Base-by-base conservation (phyloP, 2,888 invertebrate species). In the Melitaea athalia region DNA sequence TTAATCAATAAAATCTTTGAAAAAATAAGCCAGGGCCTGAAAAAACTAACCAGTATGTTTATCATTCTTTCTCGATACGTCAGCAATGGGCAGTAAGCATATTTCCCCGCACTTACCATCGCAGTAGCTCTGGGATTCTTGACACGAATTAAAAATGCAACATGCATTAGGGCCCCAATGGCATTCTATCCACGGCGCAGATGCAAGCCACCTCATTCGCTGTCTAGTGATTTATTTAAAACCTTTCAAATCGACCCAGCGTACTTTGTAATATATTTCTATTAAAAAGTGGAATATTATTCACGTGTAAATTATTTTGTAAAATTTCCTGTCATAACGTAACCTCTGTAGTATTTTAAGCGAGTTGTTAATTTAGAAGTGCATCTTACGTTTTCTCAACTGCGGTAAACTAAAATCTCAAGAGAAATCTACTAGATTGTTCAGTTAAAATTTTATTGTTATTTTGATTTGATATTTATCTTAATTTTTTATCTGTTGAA, bases 111-210 rank as follows among this genome's bases (percentile, higher is more conserved):
- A 86, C 83, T 87, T 83, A 86, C 77, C 77, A 73, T 74, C 76
- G 74, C 76, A 74, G 81, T 77, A 81, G 80, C 77, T 77, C 75
- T 71, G 84, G 84, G 86, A 83, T 87, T 84, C 89, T 89, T 88
- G 89, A 89, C 89, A 85, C 85, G 87, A 87, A 90, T 91, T 89
- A 90, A 91, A 90, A 89, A 90, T 90, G 86, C 86, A 90, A 81
- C 85, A 77, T 82, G 85, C 89, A 90, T 90, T 89, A 89, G 89
- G 83, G 85, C 81, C 75, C 82, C 85, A 86, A 86, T 85, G 79
- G 84, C 69, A 63, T 79, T 73, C 76, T 74, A 72, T 71, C 71
- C 71, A 61, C 68, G 53, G 69, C 63, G 67, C 75, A 73, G 70
- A 73, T 73, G 74, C 53, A 64, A 70, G 53, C 63, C 59, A 60